Evolutionary conservation across 2,797 vertebrate species (phyloP), one percentile per base, ranked within the genome.

Genomic region (Heliangelus exortis): DNA sequence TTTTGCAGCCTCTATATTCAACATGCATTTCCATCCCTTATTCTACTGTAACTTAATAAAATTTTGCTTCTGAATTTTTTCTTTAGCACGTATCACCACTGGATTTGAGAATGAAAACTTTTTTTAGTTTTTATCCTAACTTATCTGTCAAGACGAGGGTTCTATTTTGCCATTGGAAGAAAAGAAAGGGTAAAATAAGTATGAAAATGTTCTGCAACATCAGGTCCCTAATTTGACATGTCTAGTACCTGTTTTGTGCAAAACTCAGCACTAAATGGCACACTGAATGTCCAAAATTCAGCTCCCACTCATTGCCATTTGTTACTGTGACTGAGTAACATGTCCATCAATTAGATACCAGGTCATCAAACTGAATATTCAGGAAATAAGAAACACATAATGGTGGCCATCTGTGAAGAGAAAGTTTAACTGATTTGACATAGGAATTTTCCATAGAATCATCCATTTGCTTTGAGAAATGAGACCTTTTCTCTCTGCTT

Each of bases 401-500:
- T 74, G 84, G 34, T 66, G 77, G 73, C 53, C 47, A 76, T 78
- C 87, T 91, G 17, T 81, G 62, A 91, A 88, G 54, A 80, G 73
- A 39, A 21, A 92, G 39, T 81, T 76, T 82, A 88, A 69, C 33
- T 84, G 73, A 81, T 51, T 86, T 82, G 66, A 69, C 73, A 69
- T 6, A 69, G 54, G 66, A 93, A 92, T 94, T 92, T 96, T 96
- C 90, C 85, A 84, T 8, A 76, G 87, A 90, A 86, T 69, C 34
- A 59, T 76, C 92, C 19, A 2, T 81, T 91, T 95, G 7, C 69
- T 86, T 93, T 91, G 67, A 90, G 51, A 88, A 94, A 91, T 84
- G 80, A 92, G 87, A 93, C 73, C 73, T 91, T 93, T 92, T 93
- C 77, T 88, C 51, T 86, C 73, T 73, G 63, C 87, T 92, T 86